Conservation (phyloP, 2,113 vertebrate species). For the Azemiops feae region DNA sequence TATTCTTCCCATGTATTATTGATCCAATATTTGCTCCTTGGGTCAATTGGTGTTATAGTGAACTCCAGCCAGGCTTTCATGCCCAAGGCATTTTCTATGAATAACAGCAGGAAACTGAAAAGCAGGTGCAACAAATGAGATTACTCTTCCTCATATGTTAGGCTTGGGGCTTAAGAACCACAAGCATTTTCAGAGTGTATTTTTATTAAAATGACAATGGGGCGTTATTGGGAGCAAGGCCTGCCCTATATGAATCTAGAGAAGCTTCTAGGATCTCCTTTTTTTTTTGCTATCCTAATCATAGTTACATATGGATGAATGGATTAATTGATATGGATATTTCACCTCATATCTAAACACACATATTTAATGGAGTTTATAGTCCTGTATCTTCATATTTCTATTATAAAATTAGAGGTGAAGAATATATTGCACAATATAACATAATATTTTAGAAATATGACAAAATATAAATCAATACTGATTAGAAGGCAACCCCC, state of each 20-base stretch:
- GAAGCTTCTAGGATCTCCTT: neutral
- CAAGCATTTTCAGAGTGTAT: neutral
- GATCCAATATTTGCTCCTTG: conserved; percentile 29
- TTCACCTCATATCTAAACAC: neutral
- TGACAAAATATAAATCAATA: neutral
- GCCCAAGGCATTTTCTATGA: conserved; percentile 18
- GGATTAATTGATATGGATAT: neutral
- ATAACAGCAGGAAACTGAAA: conserved; percentile 16
- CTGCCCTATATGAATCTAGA: neutral
- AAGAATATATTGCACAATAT: neutral
- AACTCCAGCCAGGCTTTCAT: conserved; percentile 24
- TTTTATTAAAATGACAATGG: neutral
- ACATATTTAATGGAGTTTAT: neutral
- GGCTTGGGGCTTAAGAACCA: neutral
- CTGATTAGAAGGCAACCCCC: neutral
- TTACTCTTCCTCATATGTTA: neutral
- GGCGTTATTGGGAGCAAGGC: neutral
- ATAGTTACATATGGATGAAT: neutral
- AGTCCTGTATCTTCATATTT: neutral
- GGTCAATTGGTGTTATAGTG: conserved; percentile 2
- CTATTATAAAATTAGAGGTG: neutral
- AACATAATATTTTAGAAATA: neutral
- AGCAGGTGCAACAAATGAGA: neutral
- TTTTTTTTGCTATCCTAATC: neutral
- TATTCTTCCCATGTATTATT: conserved; percentile 52